Percentiles rank a stretch among this genome's conserved stretches.
phyloP scores from a whole-genome alignment of 2,113 vertebrate genomes.

The Rissa tridactyla region DNA sequence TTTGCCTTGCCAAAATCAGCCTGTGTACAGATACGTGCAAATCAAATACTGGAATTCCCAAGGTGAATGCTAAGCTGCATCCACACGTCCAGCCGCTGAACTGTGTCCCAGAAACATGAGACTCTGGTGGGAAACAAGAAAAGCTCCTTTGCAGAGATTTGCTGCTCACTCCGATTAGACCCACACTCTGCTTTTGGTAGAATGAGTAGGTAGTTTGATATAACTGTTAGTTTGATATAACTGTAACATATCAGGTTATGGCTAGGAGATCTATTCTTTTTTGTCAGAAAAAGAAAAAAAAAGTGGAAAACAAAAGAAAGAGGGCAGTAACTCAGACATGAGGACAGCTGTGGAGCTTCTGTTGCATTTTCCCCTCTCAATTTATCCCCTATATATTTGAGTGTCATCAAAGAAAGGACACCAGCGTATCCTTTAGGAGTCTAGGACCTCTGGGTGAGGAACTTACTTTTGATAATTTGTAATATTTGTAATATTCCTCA shows the following conservation, averaged over 20 bases:
- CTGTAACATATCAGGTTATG: neutral
- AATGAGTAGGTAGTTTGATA: neutral
- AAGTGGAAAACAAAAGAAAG: neutral
- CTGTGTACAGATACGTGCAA: neutral
- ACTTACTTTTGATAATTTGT: neutral
- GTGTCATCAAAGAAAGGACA: neutral
- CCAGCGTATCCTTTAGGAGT: neutral
- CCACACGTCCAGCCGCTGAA: neutral
- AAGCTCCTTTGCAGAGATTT: neutral
- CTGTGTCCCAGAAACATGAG: neutral
- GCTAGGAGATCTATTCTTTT: neutral
- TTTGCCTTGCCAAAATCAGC: neutral
- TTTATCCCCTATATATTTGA: neutral
- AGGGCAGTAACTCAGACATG: neutral
- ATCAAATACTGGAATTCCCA: constrained; percentile 2
- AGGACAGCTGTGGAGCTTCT: neutral
- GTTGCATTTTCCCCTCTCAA: neutral
- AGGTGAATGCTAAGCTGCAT: neutral
- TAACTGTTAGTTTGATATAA: neutral
- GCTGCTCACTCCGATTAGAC: neutral
- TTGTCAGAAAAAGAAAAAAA: neutral
- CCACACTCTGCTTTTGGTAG: neutral
- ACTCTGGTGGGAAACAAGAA: neutral
- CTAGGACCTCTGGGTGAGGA: neutral
- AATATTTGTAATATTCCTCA: neutral